These are phyloP conservation scores for Fregetta grallaria DNA, from an alignment of 2,113 vertebrate genomes.

Conservation along the genomic window DNA sequence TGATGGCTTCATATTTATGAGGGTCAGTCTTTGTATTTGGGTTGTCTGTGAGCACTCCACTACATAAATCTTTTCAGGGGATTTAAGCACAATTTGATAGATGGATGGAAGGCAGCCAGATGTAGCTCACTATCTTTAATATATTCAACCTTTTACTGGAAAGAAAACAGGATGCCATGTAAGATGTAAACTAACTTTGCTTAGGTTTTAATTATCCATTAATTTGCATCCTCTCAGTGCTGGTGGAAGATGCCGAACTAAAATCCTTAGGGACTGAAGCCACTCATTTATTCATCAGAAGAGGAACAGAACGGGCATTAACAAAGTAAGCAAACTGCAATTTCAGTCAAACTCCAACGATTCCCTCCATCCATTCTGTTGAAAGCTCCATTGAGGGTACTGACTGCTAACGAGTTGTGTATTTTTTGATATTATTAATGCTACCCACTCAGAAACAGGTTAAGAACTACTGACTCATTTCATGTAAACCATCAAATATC, in stretches of 20 bases:
- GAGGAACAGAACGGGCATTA: background rate
- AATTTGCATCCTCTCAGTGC: conserved; percentile 8
- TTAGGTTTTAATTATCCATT: conserved; percentile 34
- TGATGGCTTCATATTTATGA: background rate
- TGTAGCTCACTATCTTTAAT: background rate
- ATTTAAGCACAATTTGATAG: background rate
- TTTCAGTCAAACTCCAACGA: background rate
- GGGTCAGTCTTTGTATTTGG: background rate
- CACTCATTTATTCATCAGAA: background rate
- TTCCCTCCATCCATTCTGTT: background rate
- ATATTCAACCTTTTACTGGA: background rate
- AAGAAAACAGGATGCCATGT: background rate
- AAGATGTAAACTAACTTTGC: background rate
- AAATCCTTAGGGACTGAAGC: background rate
- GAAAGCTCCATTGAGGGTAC: background rate
- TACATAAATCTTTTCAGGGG: background rate
- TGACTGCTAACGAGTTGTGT: background rate
- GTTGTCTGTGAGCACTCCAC: background rate
- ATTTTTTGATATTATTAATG: background rate
- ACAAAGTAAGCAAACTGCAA: background rate
- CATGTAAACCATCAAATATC: background rate
- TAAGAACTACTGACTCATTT: background rate
- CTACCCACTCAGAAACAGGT: background rate
- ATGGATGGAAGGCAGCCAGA: background rate
- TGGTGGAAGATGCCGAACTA: background rate